A percentile compares a stretch with the other conserved stretches of the same genome.
phyloP scores from a whole-genome alignment of 2,113 vertebrate species.

The Carlito syrichta region DNA sequence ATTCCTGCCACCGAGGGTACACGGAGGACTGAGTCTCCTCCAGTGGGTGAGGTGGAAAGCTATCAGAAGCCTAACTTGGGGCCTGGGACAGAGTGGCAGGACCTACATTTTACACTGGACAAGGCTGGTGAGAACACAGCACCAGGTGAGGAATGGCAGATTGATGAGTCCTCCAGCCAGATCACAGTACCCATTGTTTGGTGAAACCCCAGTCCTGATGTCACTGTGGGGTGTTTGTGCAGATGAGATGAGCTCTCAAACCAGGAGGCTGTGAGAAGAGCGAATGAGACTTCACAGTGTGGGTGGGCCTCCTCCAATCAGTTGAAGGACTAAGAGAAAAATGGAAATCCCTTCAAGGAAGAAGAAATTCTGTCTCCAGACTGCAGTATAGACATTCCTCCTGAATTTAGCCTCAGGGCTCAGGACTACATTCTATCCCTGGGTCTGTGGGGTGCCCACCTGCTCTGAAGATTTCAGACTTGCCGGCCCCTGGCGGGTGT shows the following conservation, averaged over 20 bases:
- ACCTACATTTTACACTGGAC: too few species aligned
- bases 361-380: neutral
- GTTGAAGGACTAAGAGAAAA: neutral
- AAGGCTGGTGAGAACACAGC: fast-evolving
- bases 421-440: neutral
- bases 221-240: neutral
- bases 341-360: neutral
- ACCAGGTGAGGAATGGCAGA: too few species aligned
- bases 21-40: neutral
- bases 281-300: neutral
- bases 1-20: neutral
- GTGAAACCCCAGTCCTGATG: too few species aligned
- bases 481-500: too few species aligned
- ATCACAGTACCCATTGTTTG: fast-evolving
- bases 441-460: neutral
- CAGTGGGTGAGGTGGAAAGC: neutral
- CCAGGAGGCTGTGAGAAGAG: neutral
- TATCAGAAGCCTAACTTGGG: too few species aligned
- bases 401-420: too few species aligned
- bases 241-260: neutral
- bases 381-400: fast-evolving
- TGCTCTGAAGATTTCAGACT: neutral
- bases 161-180: too few species aligned
- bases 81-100: too few species aligned
- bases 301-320: neutral